Base-by-base conservation (phyloP, 2,888 invertebrate species). In the Amphipyra tragopoginis region DNA sequence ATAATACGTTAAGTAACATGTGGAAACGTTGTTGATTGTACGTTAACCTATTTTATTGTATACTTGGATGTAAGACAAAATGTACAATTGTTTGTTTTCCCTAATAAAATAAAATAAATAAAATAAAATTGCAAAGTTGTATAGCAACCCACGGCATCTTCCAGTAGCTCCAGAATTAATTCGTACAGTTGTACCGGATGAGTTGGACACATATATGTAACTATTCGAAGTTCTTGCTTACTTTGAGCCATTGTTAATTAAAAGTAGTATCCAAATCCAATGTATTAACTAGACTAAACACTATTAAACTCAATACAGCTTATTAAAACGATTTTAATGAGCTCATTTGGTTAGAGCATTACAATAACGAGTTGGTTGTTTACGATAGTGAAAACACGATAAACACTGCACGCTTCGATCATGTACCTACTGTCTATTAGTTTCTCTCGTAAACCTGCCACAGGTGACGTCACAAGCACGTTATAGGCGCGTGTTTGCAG, bases 181-280 rank as follows among this genome's bases (percentile, higher is more conserved):
- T 96, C 96, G 84, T 95, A 96, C 45, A 96, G 83, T 79, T 96
- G 95, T 43, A 96, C 94, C 5, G 96, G 96, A 69, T 96, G 94
- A 48, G 95, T 95, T 11, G 96, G 96, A 72, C 95, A 95, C 94
- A 96, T 94, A 81, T 96, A 96, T 0, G 96, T 96, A 67, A 95
- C 92, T 47, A 96, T 82, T 10, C 96, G 93, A 58, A 96, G 83
- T 71, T 93, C 92, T 60, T 80, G 75, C 72, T 89, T 91, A 56
- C 77, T 80, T 72, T 79, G 75, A 39, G 91, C 85, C 94, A 93
- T 94, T 77, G 80, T 88, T 53, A 58, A 48, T 21, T 21, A 21
- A 21, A 58, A 42, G 47, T 56, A 51, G 48, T 33, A 63, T 21
- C 51, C 63, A 34, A 56, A 58, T 14, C 51, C 44, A 65, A 51